phyloP scores from a whole-genome alignment of 2,888 invertebrate species.

The Hymenopus coronatus region DNA sequence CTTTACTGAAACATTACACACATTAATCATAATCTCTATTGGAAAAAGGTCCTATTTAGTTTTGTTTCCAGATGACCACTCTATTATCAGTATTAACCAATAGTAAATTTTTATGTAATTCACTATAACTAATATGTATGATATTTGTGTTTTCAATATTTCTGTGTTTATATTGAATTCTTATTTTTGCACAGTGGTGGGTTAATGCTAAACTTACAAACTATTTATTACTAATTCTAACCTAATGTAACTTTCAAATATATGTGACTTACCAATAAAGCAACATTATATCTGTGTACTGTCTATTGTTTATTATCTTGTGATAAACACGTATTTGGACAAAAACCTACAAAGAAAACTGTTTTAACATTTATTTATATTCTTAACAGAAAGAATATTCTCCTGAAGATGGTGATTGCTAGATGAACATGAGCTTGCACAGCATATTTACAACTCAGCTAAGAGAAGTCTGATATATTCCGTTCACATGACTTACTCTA shows the following conservation, averaged over 20 bases:
- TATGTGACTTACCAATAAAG: background rate
- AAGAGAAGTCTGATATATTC: no score
- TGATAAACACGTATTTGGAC: no score
- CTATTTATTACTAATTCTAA: background rate
- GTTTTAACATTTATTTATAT: no score
- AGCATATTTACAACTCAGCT: no score
- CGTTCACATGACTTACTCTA: no score
- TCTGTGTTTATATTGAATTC: background rate
- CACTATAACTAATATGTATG: background rate
- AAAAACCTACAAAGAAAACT: no score
- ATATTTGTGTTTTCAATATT: background rate
- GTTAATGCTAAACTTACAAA: background rate
- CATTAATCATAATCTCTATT: background rate
- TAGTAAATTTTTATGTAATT: background rate
- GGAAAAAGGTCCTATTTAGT: background rate
- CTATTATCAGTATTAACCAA: background rate
- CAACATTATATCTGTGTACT: background rate
- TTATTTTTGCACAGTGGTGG: background rate
- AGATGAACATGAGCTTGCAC: no score
- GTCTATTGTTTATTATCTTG: background rate
- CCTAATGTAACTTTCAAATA: background rate
- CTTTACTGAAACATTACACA: background rate
- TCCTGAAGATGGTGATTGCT: no score
- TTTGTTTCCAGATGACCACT: background rate
- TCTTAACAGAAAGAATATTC: no score